Evolutionary conservation across 2,113 vertebrate species (phyloP).

Genomic region (Dasypus novemcinctus): DNA sequence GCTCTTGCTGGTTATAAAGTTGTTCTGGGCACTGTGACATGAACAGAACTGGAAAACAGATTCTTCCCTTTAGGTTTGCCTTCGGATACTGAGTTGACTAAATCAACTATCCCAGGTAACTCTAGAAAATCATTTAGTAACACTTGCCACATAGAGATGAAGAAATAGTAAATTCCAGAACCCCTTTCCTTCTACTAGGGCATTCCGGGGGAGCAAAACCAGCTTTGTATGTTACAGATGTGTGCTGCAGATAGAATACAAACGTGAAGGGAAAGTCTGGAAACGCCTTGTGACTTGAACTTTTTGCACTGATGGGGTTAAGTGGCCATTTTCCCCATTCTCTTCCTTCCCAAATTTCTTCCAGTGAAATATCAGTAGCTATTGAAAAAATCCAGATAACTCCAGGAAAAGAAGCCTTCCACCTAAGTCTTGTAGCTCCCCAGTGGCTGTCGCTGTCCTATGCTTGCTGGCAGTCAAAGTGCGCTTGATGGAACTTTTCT

Average conservation of each 20-base stretch:
- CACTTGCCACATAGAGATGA: conserved; percentile 62
- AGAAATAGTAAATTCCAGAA: conserved; percentile 63
- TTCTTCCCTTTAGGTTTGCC: not conserved
- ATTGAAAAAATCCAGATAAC: not conserved
- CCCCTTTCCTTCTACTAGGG: conserved; percentile 58
- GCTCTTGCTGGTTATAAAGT: not conserved
- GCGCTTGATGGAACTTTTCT: not conserved
- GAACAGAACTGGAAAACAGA: not conserved
- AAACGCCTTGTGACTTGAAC: not conserved
- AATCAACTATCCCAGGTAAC: not conserved
- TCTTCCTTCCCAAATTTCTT: not conserved
- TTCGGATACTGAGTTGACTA: not conserved
- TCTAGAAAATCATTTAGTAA: not conserved
- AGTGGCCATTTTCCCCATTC: not conserved
- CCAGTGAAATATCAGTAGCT: not conserved
- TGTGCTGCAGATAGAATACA: conserved; percentile 51
- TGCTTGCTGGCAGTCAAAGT: not conserved
- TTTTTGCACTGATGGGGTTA: not conserved
- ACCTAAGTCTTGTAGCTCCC: not conserved
- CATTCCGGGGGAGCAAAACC: conserved; percentile 63
- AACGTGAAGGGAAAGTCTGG: not conserved
- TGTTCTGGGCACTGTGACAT: not conserved
- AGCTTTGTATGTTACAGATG: conserved; percentile 71
- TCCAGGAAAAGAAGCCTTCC: rapidly evolving
- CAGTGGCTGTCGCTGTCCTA: rapidly evolving